Conservation (phyloP, 2,797 vertebrate genomes). For the Gobionotothen gibberifrons region DNA sequence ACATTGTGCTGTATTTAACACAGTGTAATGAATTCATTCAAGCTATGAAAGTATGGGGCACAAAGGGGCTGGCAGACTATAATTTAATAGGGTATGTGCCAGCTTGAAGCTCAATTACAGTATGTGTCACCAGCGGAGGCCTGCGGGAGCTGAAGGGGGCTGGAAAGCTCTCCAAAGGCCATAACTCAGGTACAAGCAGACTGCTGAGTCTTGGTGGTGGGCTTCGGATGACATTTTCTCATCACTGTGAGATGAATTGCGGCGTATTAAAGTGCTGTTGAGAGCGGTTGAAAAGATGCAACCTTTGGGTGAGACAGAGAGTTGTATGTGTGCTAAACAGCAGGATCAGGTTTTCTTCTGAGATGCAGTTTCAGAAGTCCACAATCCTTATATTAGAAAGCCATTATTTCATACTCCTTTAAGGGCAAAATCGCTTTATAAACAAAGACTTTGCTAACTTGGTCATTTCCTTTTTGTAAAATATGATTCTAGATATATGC, state of each 20-base stretch:
- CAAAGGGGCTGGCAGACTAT: constrained; percentile 14
- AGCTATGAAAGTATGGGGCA: constrained; percentile 3
- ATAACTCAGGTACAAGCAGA: constrained; percentile 34
- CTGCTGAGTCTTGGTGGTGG: constrained; percentile 37
- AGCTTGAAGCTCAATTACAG: constrained; percentile 35
- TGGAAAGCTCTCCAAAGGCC: constrained; percentile 31
- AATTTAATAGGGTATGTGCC: constrained; percentile 28
- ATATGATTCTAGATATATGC: no score
- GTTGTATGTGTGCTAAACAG: no score
- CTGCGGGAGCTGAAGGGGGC: constrained; percentile 18
- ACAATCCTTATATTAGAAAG: no score
- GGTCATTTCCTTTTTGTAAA: no score
- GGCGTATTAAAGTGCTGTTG: constrained; percentile 24
- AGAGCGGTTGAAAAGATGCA: constrained; percentile 24
- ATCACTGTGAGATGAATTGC: constrained; percentile 35
- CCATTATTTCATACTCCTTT: no score
- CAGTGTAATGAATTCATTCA: constrained; percentile 23
- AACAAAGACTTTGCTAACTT: no score
- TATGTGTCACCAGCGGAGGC: constrained; percentile 14
- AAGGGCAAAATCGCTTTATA: no score
- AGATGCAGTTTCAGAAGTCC: no score
- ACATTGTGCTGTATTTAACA: constrained; percentile 19
- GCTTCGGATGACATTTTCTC: constrained; percentile 42
- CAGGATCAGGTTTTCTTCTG: no score
- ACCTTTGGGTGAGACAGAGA: background rate